These are phyloP conservation scores for Trachelus troglodyta DNA, from an alignment of 2,888 invertebrate species.

Conservation along the genomic window DNA sequence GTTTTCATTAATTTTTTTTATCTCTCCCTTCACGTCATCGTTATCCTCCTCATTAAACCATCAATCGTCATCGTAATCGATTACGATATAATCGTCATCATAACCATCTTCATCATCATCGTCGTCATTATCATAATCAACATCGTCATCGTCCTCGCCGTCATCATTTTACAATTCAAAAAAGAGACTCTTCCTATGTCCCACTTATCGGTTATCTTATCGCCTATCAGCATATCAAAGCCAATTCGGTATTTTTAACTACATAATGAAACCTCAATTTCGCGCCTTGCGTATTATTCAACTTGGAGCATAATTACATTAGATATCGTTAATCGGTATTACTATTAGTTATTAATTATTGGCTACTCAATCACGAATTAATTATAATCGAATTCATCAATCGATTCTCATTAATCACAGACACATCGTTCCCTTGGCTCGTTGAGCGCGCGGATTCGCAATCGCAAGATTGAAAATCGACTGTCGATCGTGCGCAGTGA, in stretches of 20 bases:
- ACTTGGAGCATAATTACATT: slow-evolving; percentile 15
- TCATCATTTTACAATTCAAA: slow-evolving; percentile 10
- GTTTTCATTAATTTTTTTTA: not conserved
- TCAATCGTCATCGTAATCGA: not conserved
- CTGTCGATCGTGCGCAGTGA: too few relatives aligned
- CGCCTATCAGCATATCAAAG: slow-evolving; percentile 18
- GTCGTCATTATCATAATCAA: not conserved
- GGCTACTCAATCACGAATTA: slow-evolving; percentile 21
- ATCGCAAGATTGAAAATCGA: too few relatives aligned
- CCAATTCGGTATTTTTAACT: slow-evolving; percentile 18
- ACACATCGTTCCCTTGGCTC: slow-evolving; percentile 18
- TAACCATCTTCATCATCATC: not conserved
- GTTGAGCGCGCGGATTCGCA: not conserved
- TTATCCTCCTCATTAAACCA: not conserved
- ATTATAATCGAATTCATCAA: slow-evolving; percentile 20
- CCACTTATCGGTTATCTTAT: slow-evolving; percentile 6
- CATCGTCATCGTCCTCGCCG: not conserved
- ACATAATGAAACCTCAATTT: not conserved
- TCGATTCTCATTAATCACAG: slow-evolving; percentile 23
- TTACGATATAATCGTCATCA: not conserved
- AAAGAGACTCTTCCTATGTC: slow-evolving; percentile 1
- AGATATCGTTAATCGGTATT: slow-evolving; percentile 9
- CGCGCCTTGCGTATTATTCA: slow-evolving; percentile 4
- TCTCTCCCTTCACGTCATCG: not conserved
- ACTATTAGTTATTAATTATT: slow-evolving; percentile 14